phyloP scores from a whole-genome alignment of 1,140 invertebrate genomes.

The Chrysoperla carnea region DNA sequence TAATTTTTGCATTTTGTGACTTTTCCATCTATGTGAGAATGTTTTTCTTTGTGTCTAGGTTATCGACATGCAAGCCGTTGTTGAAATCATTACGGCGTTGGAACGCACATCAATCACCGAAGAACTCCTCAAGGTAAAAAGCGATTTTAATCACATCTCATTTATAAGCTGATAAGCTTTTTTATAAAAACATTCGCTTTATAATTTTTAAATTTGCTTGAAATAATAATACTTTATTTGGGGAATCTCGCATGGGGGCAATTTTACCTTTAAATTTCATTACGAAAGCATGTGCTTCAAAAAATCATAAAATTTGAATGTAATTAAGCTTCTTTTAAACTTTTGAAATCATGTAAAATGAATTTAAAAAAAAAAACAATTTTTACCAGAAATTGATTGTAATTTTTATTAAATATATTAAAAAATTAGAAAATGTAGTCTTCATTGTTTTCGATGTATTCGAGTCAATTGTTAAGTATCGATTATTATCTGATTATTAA shows the following conservation, averaged over 20 bases:
- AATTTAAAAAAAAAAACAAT: background rate
- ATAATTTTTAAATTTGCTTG: no score
- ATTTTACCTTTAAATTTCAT: background rate
- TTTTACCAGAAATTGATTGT: background rate
- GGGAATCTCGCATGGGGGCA: background rate
- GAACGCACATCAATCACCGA: slow-evolving; percentile 87
- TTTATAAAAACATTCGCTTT: background rate
- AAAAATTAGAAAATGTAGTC: no score
- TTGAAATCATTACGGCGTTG: slow-evolving; percentile 80
- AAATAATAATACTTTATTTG: background rate
- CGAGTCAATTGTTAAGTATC: no score
- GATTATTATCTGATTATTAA: no score
- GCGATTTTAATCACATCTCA: no score
- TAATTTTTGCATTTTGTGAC: no score
- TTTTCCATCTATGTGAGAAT: no score
- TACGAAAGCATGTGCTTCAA: background rate
- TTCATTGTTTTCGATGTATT: no score
- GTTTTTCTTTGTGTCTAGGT: slow-evolving; percentile 43
- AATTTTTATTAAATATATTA: no score
- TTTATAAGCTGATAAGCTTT: slow-evolving; percentile 14
- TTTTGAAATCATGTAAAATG: background rate
- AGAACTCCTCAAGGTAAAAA: slow-evolving; percentile 73
- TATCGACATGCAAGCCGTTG: slow-evolving; percentile 80
- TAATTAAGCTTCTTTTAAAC: background rate
- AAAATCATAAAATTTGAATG: background rate